Conservation (phyloP, 2,888 invertebrate genomes). For the Pardosa pseudoannulata region DNA sequence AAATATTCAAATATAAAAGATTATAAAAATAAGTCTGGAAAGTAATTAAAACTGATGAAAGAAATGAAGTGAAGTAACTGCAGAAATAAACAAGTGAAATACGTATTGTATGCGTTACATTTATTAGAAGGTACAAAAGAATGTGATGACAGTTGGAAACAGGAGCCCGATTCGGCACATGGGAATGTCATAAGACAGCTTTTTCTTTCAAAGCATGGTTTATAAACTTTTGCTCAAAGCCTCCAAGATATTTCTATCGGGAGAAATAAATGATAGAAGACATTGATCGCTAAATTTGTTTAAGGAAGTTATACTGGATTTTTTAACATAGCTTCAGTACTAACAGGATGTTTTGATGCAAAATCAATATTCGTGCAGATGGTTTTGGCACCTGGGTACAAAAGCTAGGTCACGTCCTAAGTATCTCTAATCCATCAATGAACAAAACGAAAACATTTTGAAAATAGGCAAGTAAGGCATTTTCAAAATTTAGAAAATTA, state of each 20-base stretch:
- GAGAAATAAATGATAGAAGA: constrained; percentile 38
- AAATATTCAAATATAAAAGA: no score
- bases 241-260: constrained; percentile 18
- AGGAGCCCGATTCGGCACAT: background rate
- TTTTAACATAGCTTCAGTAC: constrained; percentile 59
- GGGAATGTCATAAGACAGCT: constrained; percentile 5
- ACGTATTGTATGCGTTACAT: background rate
- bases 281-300: constrained; percentile 60
- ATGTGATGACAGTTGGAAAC: background rate
- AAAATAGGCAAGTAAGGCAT: background rate
- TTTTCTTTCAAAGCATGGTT: background rate
- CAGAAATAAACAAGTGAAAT: background rate
- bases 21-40: background rate
- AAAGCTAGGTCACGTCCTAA: constrained; percentile 43
- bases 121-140: background rate
- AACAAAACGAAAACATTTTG: constrained; percentile 44
- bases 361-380: constrained; percentile 61
- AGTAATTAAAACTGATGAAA: background rate
- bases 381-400: constrained; percentile 60
- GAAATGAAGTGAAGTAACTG: background rate
- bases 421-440: constrained; percentile 43
- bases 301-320: constrained; percentile 56
- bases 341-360: constrained; percentile 68
- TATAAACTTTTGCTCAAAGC: constrained; percentile 24
- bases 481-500: background rate